These are phyloP conservation scores for Ptilodon capucinus DNA, from an alignment of 2,888 invertebrate species.

Conservation along the genomic window DNA sequence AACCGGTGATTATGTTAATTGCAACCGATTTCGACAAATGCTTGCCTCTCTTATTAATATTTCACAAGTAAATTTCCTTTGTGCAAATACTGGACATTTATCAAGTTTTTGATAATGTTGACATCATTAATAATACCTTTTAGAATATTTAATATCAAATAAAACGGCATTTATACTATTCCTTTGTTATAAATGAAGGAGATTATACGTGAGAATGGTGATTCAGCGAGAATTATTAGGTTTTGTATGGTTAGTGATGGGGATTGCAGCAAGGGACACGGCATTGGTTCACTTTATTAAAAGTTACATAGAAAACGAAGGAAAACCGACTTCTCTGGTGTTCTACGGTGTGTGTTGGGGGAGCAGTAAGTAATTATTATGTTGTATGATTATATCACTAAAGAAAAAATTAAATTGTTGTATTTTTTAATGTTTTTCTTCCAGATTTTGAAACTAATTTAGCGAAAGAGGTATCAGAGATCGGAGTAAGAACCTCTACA, in stretches of 20 bases:
- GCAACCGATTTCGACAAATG: slow-evolving; percentile 5
- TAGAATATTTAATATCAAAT: background rate
- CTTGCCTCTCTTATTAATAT: slow-evolving; percentile 14
- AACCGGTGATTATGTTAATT: slow-evolving; percentile 13
- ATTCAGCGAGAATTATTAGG: slow-evolving; percentile 5
- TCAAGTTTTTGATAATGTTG: slow-evolving; percentile 13
- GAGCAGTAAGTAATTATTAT: slow-evolving; percentile 40
- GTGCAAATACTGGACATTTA: background rate
- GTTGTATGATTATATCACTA: too few species aligned
- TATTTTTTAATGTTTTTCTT: slow-evolving; percentile 9
- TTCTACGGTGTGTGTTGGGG: slow-evolving; percentile 50
- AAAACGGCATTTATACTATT: background rate
- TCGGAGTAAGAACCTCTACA: slow-evolving; percentile 39
- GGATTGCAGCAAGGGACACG: slow-evolving; percentile 27
- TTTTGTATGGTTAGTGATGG: slow-evolving; percentile 10
- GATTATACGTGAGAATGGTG: slow-evolving; percentile 9
- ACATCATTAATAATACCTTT: slow-evolving; percentile 5
- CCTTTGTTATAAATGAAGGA: background rate
- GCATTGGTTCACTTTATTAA: slow-evolving; percentile 43
- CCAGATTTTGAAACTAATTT: slow-evolving; percentile 39
- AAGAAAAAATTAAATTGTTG: too few species aligned
- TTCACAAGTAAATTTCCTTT: slow-evolving; percentile 4
- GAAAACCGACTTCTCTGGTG: slow-evolving; percentile 48
- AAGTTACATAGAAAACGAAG: slow-evolving; percentile 53
- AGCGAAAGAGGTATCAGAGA: slow-evolving; percentile 36